These are phyloP conservation scores for Lepidocyrtoides sp. DNA, from an alignment of 2,888 invertebrate genomes.

Conservation along the genomic window DNA sequence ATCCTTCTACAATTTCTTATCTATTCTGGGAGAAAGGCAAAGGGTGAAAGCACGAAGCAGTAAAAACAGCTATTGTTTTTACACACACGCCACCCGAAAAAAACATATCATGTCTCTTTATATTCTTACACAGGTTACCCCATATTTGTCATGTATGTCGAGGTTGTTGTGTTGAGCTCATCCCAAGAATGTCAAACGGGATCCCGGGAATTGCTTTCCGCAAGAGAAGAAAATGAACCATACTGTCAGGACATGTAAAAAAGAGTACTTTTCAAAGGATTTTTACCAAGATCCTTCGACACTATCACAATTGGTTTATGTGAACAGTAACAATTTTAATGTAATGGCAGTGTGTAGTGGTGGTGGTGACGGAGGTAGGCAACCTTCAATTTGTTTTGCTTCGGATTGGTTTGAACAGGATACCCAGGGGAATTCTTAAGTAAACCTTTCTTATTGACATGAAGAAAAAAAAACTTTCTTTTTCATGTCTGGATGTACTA, in stretches of 20 bases:
- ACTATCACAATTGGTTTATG: constrained; percentile 33
- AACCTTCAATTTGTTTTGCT: constrained; percentile 29
- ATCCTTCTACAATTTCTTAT: constrained; percentile 19
- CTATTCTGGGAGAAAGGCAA: neutral
- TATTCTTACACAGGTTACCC: neutral
- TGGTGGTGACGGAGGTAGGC: neutral
- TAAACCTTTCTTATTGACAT: constrained; percentile 65
- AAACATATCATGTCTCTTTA: neutral
- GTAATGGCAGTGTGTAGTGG: neutral
- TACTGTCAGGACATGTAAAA: neutral
- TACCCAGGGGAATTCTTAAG: constrained; percentile 54
- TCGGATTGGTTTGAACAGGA: constrained; percentile 20
- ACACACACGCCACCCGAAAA: neutral
- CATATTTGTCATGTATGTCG: constrained; percentile 57
- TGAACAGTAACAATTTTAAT: neutral
- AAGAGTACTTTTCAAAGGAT: constrained; percentile 39
- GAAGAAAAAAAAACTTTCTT: constrained; percentile 36
- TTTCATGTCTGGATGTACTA: constrained; percentile 6
- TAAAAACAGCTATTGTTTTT: neutral
- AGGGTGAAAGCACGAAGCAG: neutral
- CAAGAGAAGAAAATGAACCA: constrained; percentile 37
- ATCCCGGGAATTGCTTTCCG: constrained; percentile 49
- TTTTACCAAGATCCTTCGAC: constrained; percentile 14
- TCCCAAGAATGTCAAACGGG: constrained; percentile 61
- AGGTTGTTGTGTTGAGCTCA: constrained; percentile 15